Evolutionary conservation across 2,888 invertebrate species (phyloP), one percentile per base, ranked within the genome.

Genomic region (Platynereis dumerilii): DNA sequence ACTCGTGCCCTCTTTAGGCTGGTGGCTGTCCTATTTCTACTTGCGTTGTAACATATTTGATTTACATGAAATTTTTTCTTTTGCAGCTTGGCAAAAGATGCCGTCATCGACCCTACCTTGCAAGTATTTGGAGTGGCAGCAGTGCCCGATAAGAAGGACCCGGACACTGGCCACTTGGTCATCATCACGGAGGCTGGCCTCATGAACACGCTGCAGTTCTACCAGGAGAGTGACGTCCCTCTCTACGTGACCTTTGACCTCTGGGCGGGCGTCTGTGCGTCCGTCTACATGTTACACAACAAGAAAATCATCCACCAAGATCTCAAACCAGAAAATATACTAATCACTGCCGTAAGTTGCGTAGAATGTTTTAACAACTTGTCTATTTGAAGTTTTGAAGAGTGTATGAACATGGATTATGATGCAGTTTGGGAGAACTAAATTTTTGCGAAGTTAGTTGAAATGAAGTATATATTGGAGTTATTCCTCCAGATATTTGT

Each of bases 241-340:
- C 63, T 67, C 5, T 56, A 65, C 22, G 70, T 73, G 2, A 68
- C 68, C 15, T 65, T 58, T 34, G 64, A 66, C 34, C 57, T 73
- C 26, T 73, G 68, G 65, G 56, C 59, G n/a, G 45, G 65, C n/a
- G 60, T 73, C 15, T 67, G 72, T 2, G 69, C 66, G 7, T 66
- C 69, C 1, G 44, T 73, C 29, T 64, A 70, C 63, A 60, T 48
- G 27, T 64, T 73, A 28, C 73, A 73, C 52, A 62, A 28, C 20
- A 70, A 67, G 55, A 65, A 65, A 34, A 73, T 73, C 64, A 68
- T 73, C 3, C 73, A 73, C 52, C 73, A 72, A 26, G 73, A 73
- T 62, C 65, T 73, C 34, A 72, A 72, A 44, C 73, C 72, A 3
- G 72, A 73, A 52, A 73, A 73, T 52, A 66, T 73, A 20, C 67